phyloP scores from a whole-genome alignment of 2,888 invertebrate genomes.

The Arge pagana region DNA sequence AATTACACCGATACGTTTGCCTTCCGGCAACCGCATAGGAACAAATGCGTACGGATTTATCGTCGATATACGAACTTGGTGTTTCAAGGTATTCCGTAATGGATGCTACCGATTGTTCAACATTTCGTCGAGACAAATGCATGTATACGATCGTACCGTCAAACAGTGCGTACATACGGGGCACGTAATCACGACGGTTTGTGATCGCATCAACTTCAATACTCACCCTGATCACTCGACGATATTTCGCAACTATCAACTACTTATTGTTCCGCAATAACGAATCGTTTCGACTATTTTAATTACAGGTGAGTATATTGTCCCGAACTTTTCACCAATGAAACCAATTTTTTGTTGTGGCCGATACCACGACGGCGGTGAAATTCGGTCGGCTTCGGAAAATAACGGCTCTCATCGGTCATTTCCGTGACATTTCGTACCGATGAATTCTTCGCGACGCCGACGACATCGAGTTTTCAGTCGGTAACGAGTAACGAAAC shows the following conservation, averaged over 20 bases:
- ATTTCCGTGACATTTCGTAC: conserved; percentile 16
- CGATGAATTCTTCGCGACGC: not conserved
- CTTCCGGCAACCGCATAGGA: too few relatives aligned
- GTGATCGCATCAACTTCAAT: not conserved
- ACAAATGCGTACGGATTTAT: too few relatives aligned
- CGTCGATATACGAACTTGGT: conserved; percentile 15
- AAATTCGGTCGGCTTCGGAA: conserved; percentile 43
- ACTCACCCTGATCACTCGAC: not conserved
- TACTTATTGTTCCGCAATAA: not conserved
- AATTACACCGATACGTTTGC: too few relatives aligned
- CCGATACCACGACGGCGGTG: conserved; percentile 48
- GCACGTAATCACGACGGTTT: not conserved
- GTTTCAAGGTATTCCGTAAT: conserved; percentile 21
- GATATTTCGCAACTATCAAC: not conserved
- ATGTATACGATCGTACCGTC: conserved; percentile 1
- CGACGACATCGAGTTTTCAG: not conserved
- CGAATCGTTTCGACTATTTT: conserved; percentile 4
- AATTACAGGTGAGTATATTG: conserved; percentile 31
- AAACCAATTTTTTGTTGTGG: conserved; percentile 51
- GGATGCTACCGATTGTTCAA: conserved; percentile 20
- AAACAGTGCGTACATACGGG: not conserved
- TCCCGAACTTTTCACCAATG: conserved; percentile 47
- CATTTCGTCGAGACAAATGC: conserved; percentile 12
- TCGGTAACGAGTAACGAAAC: too few relatives aligned
- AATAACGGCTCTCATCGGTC: conserved; percentile 34